Evolutionary conservation across 92 coral and sea anemone species (phyloP), one percentile per base, ranked within the genome.

Genomic region (Palythoa grandis): DNA sequence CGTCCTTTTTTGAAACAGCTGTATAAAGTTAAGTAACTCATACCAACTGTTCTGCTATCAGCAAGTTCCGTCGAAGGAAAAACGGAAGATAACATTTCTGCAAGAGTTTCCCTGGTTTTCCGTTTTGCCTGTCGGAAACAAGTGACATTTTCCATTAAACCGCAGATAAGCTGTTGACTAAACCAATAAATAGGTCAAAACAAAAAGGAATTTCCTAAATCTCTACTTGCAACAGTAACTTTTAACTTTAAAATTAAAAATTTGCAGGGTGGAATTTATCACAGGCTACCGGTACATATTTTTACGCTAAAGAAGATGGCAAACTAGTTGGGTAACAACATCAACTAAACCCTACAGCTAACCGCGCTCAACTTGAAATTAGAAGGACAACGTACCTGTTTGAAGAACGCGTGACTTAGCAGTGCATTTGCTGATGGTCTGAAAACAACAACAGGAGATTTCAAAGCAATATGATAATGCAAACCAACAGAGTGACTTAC

Each of bases 361-460:
- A 43, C 6, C 50, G 3, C 9, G 50, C 9, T 43, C 50, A 43
- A 4, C 65, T n/a, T 20, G 69, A 63, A n/a, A 63, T 6, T 20
- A 63, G 11, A 38, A 25, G 52, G 15, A 25, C 10, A 70, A 86
- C 92, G 63, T 60, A 94, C 99, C 93, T 96, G 98, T 86, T 96
- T 96, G 87, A 96, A 90, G 87, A 96, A 95, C 54, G 95, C 66
- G 82, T 96, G 98, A 56, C 93, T 83, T 76, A 91, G 75, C 89
- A 96, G 89, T 14, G 87, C 78, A 54, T 75, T 78, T 71, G 93
- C 92, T 24, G 93, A 77, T 56, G 99, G 99, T 79, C 98, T 96
- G 87, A 39, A 86, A 86, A 15, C 71, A 60, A 57, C 2, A 60
- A 58, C 71, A 19, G 11, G 16, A 9, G 12, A 58, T 58, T 63